Evolutionary conservation across 2,797 vertebrate genomes (phyloP), one percentile per base, ranked within the genome.

Genomic region (Triplophysa yarkandensis): DNA sequence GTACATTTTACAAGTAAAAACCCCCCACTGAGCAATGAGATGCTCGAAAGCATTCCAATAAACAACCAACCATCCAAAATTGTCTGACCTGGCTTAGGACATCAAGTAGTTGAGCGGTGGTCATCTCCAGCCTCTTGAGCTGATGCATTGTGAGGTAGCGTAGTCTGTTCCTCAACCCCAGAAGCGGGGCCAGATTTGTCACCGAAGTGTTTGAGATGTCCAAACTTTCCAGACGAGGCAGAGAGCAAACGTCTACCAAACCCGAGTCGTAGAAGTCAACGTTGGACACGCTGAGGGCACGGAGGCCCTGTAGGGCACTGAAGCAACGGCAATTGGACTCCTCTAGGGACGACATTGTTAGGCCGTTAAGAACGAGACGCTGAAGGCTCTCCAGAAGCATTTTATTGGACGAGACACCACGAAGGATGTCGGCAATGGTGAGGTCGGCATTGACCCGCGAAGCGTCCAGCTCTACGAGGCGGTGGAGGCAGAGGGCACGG

Each of bases 201-300:
- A 99, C 94, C 0, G 96, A 99, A 0, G 98, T 99, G 90, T 99
- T 99, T n/a, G 98, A 99, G 85, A 99, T 95, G 81, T 99, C 98
- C 72, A 99, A 89, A 80, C 96, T 98, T 88, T 99, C 97, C 80
- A 99, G 86, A 3, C 95, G 93, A 13, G 97, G 95, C 84, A 99
- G 91, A 0, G 93, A 92, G 64, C 97, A 96, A 55, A 98, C 95
- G 6, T 98, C 98, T 0, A 91, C 91, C 41, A 99, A 90, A 68
- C 98, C 96, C 21, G 94, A 94, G 2, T 98, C 96, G 64, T 99
- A 99, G 89, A 99, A 99, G 76, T 96, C 95, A 63, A 98, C 97
- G 0, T 96, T 98, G 68, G 96, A 97, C 75, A 99, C 88, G 76
- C 96, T 98, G 80, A 99, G 84, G 0, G 93, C 94, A 36, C 98